phyloP scores from a whole-genome alignment of 2,888 invertebrate species.

The Ametastegia equiseti region DNA sequence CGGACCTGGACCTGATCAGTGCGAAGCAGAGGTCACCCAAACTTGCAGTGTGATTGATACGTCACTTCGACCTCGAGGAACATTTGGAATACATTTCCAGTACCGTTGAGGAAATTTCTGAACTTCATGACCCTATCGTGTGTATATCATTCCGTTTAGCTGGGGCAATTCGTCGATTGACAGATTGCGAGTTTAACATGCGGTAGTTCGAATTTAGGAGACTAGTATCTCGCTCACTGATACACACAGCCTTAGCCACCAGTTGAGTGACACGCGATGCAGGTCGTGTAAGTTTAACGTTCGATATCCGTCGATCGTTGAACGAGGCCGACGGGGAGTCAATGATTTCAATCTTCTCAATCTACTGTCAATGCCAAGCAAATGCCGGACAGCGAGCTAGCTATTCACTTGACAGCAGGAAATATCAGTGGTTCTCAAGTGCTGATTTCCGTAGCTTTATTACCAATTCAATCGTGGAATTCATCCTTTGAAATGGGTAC shows the following conservation, averaged over 20 bases:
- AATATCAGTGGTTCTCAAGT: conserved; percentile 41
- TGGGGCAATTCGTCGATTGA: conserved; percentile 4
- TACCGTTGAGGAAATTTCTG: neutral
- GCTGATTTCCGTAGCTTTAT: neutral
- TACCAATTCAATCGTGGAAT: neutral
- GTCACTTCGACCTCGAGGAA: neutral
- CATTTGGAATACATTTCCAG: neutral
- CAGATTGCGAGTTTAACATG: neutral
- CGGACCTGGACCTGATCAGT: neutral
- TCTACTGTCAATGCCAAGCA: conserved; percentile 64
- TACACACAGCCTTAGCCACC: neutral
- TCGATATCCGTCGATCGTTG: conserved; percentile 57
- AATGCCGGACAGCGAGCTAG: conserved; percentile 58
- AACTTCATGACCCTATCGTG: neutral
- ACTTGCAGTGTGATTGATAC: neutral
- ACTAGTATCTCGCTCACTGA: conserved; percentile 11
- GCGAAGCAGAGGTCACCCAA: neutral
- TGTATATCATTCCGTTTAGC: neutral
- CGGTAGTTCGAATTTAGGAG: neutral
- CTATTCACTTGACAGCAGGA: conserved; percentile 57
- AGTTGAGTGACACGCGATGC: conserved; percentile 39
- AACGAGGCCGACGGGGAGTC: conserved; percentile 59
- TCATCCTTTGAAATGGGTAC: neutral
- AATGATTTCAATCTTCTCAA: conserved; percentile 60
- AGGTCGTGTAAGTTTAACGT: conserved; percentile 58